Percentiles rank a stretch among this genome's conserved stretches.
These are phyloP conservation scores for Melanaphis sacchari DNA, from an alignment of 1,140 invertebrate species.

Conservation along the genomic window DNA sequence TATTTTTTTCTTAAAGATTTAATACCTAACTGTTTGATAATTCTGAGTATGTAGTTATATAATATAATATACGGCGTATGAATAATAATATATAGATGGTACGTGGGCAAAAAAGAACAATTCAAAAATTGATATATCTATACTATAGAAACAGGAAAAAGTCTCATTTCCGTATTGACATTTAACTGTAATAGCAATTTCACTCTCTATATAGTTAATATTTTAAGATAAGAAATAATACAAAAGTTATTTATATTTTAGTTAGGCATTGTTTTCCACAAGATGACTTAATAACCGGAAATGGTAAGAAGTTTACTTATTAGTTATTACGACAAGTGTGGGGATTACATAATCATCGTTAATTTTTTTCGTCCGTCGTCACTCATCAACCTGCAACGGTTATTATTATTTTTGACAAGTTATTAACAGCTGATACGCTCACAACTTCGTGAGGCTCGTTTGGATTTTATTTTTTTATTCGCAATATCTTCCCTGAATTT, in stretches of 20 bases:
- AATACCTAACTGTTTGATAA: not conserved
- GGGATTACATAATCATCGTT: not conserved
- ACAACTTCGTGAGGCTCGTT: not conserved
- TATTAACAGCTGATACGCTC: no score
- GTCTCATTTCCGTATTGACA: no score
- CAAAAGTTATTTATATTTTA: not conserved
- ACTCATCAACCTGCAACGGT: not conserved
- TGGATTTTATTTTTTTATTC: not conserved
- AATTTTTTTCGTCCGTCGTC: not conserved
- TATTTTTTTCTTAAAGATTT: not conserved
- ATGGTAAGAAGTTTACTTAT: not conserved
- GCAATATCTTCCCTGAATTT: not conserved
- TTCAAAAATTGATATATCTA: not conserved
- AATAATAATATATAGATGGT: not conserved
- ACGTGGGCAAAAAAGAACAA: not conserved
- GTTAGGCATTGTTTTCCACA: not conserved
- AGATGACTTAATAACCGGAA: not conserved
- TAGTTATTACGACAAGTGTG: no score
- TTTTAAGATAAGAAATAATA: no score
- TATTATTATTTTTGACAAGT: no score
- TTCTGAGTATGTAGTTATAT: not conserved
- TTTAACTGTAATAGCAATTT: no score
- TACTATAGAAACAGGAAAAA: no score
- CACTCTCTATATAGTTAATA: no score
- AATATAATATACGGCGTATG: not conserved